Conservation (phyloP, 2,113 vertebrate genomes). For the Chunga burmeisteri region DNA sequence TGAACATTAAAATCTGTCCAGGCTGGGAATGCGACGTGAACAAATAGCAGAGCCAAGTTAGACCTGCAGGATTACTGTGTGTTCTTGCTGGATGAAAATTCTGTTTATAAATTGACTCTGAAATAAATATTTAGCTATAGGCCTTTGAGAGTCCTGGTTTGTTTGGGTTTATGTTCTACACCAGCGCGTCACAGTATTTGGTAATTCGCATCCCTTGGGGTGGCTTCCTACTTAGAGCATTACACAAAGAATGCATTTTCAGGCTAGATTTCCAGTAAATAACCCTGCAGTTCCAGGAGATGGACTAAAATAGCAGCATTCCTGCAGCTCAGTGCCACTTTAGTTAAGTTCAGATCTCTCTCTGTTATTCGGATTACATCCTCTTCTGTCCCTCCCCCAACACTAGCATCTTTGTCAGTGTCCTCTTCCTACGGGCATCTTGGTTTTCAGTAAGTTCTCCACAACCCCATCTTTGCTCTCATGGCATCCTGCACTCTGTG, state of each 20-base stretch:
- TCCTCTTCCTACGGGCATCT: background rate
- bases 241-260: constrained; percentile 61
- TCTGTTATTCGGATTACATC: background rate
- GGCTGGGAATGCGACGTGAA: background rate
- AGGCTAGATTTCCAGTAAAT: constrained; percentile 68
- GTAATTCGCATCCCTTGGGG: constrained; percentile 53
- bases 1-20: background rate
- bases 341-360: background rate
- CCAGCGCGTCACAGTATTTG: constrained; percentile 37
- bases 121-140: constrained; percentile 69
- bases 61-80: constrained; percentile 25
- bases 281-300: constrained; percentile 48
- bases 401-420: background rate
- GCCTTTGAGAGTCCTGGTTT: constrained; percentile 52
- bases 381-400: background rate
- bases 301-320: constrained; percentile 43
- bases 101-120: constrained; percentile 25
- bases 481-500: background rate
- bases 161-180: constrained; percentile 60
- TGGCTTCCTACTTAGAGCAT: constrained; percentile 33
- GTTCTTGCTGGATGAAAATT: constrained; percentile 18
- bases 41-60: background rate
- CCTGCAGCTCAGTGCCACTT: constrained; percentile 12
- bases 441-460: background rate
- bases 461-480: background rate